Evolutionary conservation across 2,888 invertebrate species (phyloP), one percentile per base, ranked within the genome.

Genomic region (Tuta absoluta): DNA sequence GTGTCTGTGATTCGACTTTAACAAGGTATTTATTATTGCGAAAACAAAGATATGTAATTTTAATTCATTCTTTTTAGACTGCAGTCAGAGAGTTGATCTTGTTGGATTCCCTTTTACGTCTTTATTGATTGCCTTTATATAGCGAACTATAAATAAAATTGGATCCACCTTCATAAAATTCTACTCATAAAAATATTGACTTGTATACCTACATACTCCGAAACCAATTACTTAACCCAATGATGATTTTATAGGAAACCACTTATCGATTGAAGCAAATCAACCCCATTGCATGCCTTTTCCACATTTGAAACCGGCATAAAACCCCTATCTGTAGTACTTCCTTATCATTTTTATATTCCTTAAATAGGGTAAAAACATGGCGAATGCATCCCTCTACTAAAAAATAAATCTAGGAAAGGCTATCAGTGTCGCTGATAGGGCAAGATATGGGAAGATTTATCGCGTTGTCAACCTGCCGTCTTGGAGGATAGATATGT

Each of bases 341-440:
- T 68, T 71, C 78, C 86, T 90, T 91, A 91, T 91, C 90, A 86
- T 87, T 83, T 87, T 89, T 88, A 85, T 89, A 80, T 77, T 78
- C 78, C 73, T 79, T 76, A 80, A 79, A 80, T 70, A 73, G 76
- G 77, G 74, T 73, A 74, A 73, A 78, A 82, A 82, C 82, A 83
- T 71, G 81, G 79, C 77, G 80, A 82, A 83, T 79, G 84, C 82
- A 81, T 80, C 75, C 84, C 82, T 80, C 73, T 71, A 77, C 78
- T 75, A 78, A 80, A 81, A 75, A 75, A 81, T 79, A 82, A 82
- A 82, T 81, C 76, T 72, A 72, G 67, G 57, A 66, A 68, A 65
- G 67, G 69, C 71, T 73, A 72, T 75, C 73, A 68, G 67, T 63
- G 63, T 37, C 60, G 64, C 33, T 67, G 84, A 86, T 85, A 85